Base-by-base conservation (phyloP, 2,113 vertebrate genomes). In the Choloepus hoffmanni region DNA sequence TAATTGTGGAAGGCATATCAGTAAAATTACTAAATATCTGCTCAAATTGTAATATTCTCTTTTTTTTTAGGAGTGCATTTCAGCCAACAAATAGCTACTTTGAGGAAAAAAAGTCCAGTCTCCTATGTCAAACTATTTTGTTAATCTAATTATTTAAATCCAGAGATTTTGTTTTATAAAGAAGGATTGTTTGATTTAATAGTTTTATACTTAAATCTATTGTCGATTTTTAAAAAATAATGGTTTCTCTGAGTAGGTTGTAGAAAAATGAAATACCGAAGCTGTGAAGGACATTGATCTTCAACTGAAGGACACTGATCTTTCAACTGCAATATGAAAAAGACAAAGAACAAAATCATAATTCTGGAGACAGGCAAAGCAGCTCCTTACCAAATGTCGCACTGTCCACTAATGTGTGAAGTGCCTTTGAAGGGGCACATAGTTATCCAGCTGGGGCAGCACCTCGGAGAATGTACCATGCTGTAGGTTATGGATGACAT, bases 241-340 rank as follows among this genome's bases (percentile, higher is more conserved):
- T 76, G 28, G 11, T 89, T 94, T 94, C 79, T 81, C 26, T 93
- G 24, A 76, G 3, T 92, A 81, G 86, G 58, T 77, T 77, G 48
- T 78, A 89, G 83, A 94, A 95, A 92, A 96, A 86, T 89, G 85
- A 97, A 92, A 91, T 90, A 8, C 43, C 72, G 30, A 53, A 70
- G 18, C 43, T 88, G 43, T 96, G 63, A 79, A 85, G 28, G 89
- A 85, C 83, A 36, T 36, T 36, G 36, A 36, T 94, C 67, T 96
- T 97, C n/a, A n/a, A n/a, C n/a, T 96, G 63, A 79, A 85, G 28
- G 89, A 85, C 83, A 36, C 2, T 36, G 36, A 36, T 94, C 67
- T 96, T 97, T 85, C 83, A 74, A 26, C 74, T 88, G 45, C 92
- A 95, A 94, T 91, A 63, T 50, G 73, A 94, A 89, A 90, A 77